phyloP scores from a whole-genome alignment of 1,140 invertebrate genomes.

The Odontomachus brunneus region DNA sequence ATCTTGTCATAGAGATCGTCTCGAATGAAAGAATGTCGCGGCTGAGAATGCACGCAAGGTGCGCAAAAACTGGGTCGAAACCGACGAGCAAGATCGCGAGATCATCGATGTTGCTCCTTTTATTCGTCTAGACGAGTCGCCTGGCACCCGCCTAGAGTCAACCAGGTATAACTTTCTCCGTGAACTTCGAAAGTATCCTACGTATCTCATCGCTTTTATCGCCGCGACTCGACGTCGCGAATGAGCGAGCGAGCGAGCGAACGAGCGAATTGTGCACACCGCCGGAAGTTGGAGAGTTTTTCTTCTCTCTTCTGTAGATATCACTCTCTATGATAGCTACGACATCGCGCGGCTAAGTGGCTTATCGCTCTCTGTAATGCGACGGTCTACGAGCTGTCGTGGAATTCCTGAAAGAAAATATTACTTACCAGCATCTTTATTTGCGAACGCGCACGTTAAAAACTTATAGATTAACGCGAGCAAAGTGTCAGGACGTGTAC shows the following conservation, averaged over 20 bases:
- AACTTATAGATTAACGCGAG: too few species aligned
- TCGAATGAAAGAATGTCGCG: constrained; percentile 7
- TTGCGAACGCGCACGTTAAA: too few species aligned
- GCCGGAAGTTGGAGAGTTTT: constrained; percentile 29
- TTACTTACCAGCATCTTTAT: too few species aligned
- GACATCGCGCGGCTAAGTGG: not conserved
- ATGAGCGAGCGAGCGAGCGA: not conserved
- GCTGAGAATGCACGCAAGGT: constrained; percentile 29
- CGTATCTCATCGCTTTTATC: constrained; percentile 51
- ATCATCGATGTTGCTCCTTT: constrained; percentile 67
- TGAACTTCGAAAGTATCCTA: constrained; percentile 74
- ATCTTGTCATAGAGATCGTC: constrained; percentile 19
- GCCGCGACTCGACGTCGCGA: constrained; percentile 11
- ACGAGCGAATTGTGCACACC: constrained; percentile 10
- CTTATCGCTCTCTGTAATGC: not conserved
- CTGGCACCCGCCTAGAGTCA: constrained; percentile 52
- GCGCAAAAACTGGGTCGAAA: constrained; percentile 62
- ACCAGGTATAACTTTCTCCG: constrained; percentile 74
- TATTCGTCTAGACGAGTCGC: constrained; percentile 65
- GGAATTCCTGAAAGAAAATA: too few species aligned
- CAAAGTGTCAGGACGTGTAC: too few species aligned
- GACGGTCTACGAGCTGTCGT: too few species aligned
- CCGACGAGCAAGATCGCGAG: constrained; percentile 42
- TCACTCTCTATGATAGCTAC: not conserved
- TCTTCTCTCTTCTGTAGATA: constrained; percentile 31